phyloP scores from a whole-genome alignment of 2,888 invertebrate genomes.

The Epinotia demarniana region DNA sequence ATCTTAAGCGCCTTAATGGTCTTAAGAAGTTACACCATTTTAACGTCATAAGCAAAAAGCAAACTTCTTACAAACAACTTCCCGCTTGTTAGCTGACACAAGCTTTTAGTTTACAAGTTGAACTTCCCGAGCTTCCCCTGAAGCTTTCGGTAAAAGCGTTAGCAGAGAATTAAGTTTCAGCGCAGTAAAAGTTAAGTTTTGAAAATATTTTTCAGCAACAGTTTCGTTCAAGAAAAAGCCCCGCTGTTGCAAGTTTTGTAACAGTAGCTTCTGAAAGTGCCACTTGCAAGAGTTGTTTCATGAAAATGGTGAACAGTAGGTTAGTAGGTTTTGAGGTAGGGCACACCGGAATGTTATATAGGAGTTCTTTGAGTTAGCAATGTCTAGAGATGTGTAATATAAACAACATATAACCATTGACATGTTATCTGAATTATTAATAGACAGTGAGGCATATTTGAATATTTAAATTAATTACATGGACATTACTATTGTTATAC shows the following conservation, averaged over 20 bases:
- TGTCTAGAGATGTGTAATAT: too few species aligned
- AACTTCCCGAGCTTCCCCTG: conserved; percentile 20
- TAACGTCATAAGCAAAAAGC: neutral
- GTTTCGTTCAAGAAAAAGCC: conserved; percentile 4
- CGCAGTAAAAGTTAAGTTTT: conserved; percentile 11
- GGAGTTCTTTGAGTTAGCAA: too few species aligned
- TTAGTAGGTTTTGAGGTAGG: too few species aligned
- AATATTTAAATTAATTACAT: too few species aligned
- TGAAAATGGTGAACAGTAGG: too few species aligned
- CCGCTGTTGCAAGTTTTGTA: neutral
- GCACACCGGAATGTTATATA: too few species aligned
- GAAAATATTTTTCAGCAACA: conserved; percentile 19
- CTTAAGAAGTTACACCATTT: too few species aligned
- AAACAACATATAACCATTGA: too few species aligned
- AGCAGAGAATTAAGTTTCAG: conserved; percentile 29
- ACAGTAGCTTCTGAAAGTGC: neutral
- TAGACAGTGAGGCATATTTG: too few species aligned
- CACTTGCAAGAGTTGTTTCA: neutral
- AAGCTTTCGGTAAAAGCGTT: conserved; percentile 38
- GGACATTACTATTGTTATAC: too few species aligned
- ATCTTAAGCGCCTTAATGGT: too few species aligned
- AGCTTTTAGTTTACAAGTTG: conserved; percentile 35
- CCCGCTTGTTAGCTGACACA: conserved; percentile 25
- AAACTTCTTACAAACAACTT: conserved; percentile 16
- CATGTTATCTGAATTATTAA: too few species aligned